Conservation (phyloP, 2,113 vertebrate genomes). For the Campylorhamphus procurvoides region DNA sequence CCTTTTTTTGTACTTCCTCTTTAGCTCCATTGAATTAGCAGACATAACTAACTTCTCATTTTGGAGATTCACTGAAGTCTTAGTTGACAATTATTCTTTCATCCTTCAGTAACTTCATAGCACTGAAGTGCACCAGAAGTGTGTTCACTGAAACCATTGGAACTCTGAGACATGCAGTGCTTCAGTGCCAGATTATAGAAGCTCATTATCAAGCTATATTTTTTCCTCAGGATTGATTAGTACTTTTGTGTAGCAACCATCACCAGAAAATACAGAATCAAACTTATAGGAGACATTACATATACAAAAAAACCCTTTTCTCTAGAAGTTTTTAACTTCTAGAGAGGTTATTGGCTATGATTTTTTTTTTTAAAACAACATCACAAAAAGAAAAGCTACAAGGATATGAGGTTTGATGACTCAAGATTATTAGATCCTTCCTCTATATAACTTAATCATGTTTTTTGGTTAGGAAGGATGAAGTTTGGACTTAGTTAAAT, state of each 20-base stretch:
- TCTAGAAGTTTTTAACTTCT: background rate
- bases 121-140: background rate
- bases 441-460: background rate
- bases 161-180: background rate
- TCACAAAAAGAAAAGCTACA: background rate
- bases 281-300: background rate
- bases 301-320: background rate
- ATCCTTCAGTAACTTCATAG: background rate
- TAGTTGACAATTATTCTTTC: conserved; percentile 19
- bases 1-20: background rate
- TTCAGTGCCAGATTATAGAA: background rate
- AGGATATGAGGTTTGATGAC: background rate
- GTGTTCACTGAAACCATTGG: background rate
- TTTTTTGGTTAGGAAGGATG: background rate
- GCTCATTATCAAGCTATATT: background rate
- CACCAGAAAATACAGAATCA: background rate
- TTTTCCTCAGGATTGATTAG: background rate
- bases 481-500: background rate
- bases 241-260: background rate
- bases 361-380: background rate
- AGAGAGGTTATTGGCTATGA: background rate
- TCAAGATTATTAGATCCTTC: background rate
- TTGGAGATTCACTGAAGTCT: background rate
- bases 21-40: background rate
- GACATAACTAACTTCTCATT: background rate